Conservation (phyloP, 2,888 invertebrate species). For the Drosophila acutilabella region DNA sequence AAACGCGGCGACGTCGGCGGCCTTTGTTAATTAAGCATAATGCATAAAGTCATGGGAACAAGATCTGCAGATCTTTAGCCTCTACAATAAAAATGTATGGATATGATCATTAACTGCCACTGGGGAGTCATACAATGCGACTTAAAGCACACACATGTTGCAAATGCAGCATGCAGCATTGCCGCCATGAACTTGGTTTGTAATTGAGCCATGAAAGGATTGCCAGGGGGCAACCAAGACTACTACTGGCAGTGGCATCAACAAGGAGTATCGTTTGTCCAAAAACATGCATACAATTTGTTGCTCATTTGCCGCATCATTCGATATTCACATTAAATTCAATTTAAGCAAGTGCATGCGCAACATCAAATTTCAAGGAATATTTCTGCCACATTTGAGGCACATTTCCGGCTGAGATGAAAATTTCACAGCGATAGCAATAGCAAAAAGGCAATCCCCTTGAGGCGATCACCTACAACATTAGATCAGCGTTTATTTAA, state of each 20-base stretch:
- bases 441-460: conserved; percentile 11
- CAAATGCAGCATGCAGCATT: conserved; percentile 67
- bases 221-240: conserved; percentile 2
- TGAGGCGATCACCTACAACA: conserved; percentile 34
- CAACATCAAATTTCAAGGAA: conserved; percentile 40
- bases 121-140: conserved; percentile 28
- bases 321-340: conserved; percentile 64
- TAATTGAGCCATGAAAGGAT: conserved; percentile 65
- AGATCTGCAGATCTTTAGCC: conserved; percentile 46
- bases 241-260: conserved; percentile 1
- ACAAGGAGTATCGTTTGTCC: conserved; percentile 58
- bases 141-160: conserved; percentile 63
- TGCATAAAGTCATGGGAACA: conserved; percentile 73
- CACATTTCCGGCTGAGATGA: conserved; percentile 51
- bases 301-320: conserved; percentile 76
- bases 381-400: conserved; percentile 28
- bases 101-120: conserved; percentile 55
- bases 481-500: conserved; percentile 52
- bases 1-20: conserved; percentile 70
- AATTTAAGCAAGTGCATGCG: conserved; percentile 33
- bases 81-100: background rate
- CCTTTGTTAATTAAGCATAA: conserved; percentile 77
- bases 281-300: conserved; percentile 55
- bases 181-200: conserved; percentile 72
- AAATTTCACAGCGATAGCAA: conserved; percentile 31